Evolutionary conservation across 92 coral and sea anemone species (phyloP).

Genomic region (Siderastrea siderea): DNA sequence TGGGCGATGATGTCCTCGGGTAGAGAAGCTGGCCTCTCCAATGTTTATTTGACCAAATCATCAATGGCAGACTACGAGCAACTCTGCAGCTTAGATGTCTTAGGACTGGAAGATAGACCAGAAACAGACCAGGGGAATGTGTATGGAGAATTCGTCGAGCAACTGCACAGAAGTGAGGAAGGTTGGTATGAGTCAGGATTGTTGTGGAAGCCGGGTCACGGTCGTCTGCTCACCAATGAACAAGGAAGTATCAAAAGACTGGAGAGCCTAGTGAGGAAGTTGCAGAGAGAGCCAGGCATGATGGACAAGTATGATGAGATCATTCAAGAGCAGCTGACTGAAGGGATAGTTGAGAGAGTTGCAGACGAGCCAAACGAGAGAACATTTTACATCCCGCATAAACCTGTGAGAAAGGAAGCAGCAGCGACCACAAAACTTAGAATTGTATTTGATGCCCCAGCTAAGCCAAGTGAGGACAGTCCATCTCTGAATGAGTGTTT

Average conservation of each 20-base stretch:
- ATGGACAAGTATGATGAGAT: constrained; percentile 41
- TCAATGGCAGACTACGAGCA: constrained; percentile 61
- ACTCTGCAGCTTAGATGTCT: constrained; percentile 60
- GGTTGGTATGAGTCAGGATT: constrained; percentile 65
- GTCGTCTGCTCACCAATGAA: constrained; percentile 38
- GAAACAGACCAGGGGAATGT: constrained; percentile 52
- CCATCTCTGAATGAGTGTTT: constrained; percentile 61
- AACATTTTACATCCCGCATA: constrained; percentile 58
- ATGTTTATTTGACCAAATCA: constrained; percentile 47
- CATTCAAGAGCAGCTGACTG: constrained; percentile 42
- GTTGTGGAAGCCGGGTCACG: constrained; percentile 50
- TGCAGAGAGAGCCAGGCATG: constrained; percentile 43
- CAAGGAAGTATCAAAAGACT: constrained; percentile 50
- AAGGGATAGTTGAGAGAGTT: constrained; percentile 47
- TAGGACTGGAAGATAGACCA: constrained; percentile 70
- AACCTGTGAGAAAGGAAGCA: constrained; percentile 38
- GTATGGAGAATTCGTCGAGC: constrained; percentile 66
- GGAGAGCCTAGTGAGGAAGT: constrained; percentile 43
- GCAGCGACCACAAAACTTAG: constrained; percentile 67
- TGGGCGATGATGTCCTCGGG: constrained; percentile 79
- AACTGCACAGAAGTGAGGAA: constrained; percentile 53
- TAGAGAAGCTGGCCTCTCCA: constrained; percentile 27
- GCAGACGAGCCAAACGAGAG: constrained; percentile 26
- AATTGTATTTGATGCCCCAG: constrained; percentile 62
- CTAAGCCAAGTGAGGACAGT: constrained; percentile 42